Percentiles rank a stretch among this genome's conserved stretches.
These are phyloP conservation scores for Cyprinus carpio DNA, from an alignment of 2,113 vertebrate genomes.

Conservation along the genomic window DNA sequence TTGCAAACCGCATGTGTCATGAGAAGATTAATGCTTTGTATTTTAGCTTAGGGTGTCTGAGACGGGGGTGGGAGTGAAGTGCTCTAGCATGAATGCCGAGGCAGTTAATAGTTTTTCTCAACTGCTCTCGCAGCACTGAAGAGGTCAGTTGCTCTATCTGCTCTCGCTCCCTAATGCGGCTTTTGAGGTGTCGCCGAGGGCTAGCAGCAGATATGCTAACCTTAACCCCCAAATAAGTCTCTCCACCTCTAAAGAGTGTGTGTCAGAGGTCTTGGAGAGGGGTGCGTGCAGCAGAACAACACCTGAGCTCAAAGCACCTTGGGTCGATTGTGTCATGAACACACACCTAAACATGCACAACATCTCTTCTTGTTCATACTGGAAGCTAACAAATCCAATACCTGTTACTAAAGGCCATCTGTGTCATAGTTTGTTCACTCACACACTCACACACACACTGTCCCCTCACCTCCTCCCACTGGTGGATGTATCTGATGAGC, in stretches of 20 bases:
- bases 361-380: neutral
- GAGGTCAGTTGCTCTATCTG: neutral
- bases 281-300: neutral
- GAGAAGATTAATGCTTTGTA: constrained; percentile 8
- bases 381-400: constrained; percentile 1
- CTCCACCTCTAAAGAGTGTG: neutral
- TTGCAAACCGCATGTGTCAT: neutral
- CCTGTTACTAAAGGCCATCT: constrained; percentile 30
- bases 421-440: neutral
- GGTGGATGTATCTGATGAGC: constrained; percentile 98
- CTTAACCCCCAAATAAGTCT: constrained; percentile 12
- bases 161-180: neutral
- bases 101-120: constrained; percentile 19
- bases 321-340: neutral
- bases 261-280: neutral
- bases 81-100: neutral
- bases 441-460: constrained; percentile 26
- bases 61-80: constrained; percentile 13
- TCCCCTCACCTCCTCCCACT: constrained; percentile 97
- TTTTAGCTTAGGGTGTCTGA: neutral
- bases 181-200: constrained; percentile 7
- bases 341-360: constrained; percentile 5
- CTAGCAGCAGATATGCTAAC: constrained; percentile 6
- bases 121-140: neutral
- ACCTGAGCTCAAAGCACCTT: constrained; percentile 29